Base-by-base conservation (phyloP, 2,797 vertebrate genomes). In the Anguilla marmorata region DNA sequence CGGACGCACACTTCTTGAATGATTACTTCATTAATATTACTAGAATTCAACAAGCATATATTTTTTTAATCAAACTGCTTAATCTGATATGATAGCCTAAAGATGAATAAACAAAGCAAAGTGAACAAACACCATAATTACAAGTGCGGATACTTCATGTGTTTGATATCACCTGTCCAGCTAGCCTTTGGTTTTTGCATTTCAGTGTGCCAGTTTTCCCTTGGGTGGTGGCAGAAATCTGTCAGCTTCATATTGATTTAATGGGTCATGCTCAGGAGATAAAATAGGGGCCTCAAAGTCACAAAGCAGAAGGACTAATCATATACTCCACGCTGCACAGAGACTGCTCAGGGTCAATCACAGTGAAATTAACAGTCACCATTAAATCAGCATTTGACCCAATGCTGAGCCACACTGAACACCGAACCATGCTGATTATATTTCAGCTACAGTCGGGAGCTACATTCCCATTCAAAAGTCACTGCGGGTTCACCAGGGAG, bases 151-250 rank as follows among this genome's bases (percentile, higher is more conserved):
- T n/a, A n/a, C 45, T 66, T 72, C 45, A 76, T 30, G 63, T 79
- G 50, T 88, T 54, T 85, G 83, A 54, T 85, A 88, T 85, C 48
- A n/a, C 60, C 87, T 48, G 84, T 60, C 87, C 45, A 86, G 50
- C 50, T 48, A 74, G 21, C 74, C 52, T n/a, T 58, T 2, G 16
- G 56, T 54, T 30, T 4, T 76, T 21, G 27, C 56, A 63, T 82
- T 88, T 82, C 33, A 72, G 69, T 85, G 63, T 14, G n/a, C 83
- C 87, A 41, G 84, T 37, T 85, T 27, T 88, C 72, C 69, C 54
- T 45, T 24, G 69, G 74, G 52, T 52, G 6, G 24, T 16, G 33
- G 63, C 41, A 52, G 48, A 74, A 66, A 85, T 85, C 63, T 30
- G 30, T 74, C 66, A 27, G 37, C 58, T 66, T 45, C 33, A 41